phyloP scores from a whole-genome alignment of 2,888 invertebrate genomes.

The Ptilodon capucinus region DNA sequence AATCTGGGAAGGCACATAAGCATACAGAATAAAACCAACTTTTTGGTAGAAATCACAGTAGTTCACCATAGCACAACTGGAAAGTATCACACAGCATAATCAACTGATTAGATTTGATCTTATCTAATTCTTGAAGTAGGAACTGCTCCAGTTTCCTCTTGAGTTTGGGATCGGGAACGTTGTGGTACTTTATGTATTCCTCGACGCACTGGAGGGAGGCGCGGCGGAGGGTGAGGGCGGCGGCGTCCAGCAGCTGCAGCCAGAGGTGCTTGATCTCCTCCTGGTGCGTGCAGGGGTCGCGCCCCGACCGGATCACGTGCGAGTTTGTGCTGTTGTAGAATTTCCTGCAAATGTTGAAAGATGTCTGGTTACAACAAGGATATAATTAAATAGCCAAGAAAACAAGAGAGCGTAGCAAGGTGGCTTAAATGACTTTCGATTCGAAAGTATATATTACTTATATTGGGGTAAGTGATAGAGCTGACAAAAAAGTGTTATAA shows the following conservation, averaged over 20 bases:
- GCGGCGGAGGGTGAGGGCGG: conserved; percentile 19
- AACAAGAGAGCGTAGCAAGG: too few species aligned
- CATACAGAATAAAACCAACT: too few species aligned
- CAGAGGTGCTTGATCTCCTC: conserved; percentile 37
- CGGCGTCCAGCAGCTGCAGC: conserved; percentile 37
- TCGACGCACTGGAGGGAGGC: conserved; percentile 30
- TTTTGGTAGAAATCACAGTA: conserved; percentile 21
- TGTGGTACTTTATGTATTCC: conserved; percentile 16
- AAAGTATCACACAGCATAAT: conserved; percentile 40
- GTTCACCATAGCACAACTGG: conserved; percentile 44
- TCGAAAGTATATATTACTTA: too few species aligned
- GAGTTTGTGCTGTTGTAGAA: conserved; percentile 28
- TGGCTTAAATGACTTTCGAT: too few species aligned
- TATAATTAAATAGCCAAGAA: too few species aligned
- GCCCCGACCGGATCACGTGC: conserved; percentile 16
- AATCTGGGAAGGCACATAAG: too few species aligned
- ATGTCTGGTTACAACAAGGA: too few species aligned
- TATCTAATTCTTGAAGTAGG: conserved; percentile 28
- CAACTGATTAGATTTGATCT: conserved; percentile 32
- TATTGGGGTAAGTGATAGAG: too few species aligned
- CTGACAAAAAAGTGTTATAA: too few species aligned
- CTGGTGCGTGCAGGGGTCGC: conserved; percentile 40
- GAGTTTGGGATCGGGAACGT: conserved; percentile 5
- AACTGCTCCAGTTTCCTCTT: conserved; percentile 21
- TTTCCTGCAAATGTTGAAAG: conserved; percentile 26